Base-by-base conservation (phyloP, 2,797 vertebrate species). In the Mionectes olivaceus region DNA sequence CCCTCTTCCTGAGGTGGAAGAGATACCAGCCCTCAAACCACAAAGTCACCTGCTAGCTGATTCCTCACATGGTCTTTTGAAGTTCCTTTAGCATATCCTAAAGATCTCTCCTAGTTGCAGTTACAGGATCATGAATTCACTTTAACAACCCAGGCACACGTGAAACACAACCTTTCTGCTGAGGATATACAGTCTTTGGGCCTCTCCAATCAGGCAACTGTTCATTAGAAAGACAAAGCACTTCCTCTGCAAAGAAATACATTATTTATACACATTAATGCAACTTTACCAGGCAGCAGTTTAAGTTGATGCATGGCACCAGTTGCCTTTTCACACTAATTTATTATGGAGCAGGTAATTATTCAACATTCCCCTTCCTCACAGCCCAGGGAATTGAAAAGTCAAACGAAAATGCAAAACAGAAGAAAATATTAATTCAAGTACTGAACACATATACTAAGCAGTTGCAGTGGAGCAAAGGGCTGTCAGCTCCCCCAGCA, bases 241-340 rank as follows among this genome's bases (percentile, higher is more conserved):
- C 92, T 96, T 96, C 82, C 86, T 87, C 67, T 19, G 33, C 57
- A 19, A 90, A 89, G 81, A 83, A 67, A 77, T 91, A 87, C 82
- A 92, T 97, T 95, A 97, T 91, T 94, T 91, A 96, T 94, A 91
- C 57, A 73, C 68, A 69, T 93, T 95, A 97, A 95, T 94, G 93
- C 83, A 93, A 90, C 81, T 94, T 93, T 86, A 94, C 73, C 63
- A 85, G 96, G 81, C 89, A 96, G 92, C 83, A 94, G 81, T 96
- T 95, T 96, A 93, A 96, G 86, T 19, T 94, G 94, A 96, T 94
- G 75, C 87, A 96, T 95, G 79, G 92, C 56, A 94, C 85, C 61
- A 8, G 78, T 89, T 96, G 91, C 68, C 56, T 95, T 93, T 96
- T 91, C 67, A 82, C 89, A 85, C 76, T 84, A 75, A 93, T 93